phyloP scores from a whole-genome alignment of 2,888 invertebrate species.

The Aromia moschata region DNA sequence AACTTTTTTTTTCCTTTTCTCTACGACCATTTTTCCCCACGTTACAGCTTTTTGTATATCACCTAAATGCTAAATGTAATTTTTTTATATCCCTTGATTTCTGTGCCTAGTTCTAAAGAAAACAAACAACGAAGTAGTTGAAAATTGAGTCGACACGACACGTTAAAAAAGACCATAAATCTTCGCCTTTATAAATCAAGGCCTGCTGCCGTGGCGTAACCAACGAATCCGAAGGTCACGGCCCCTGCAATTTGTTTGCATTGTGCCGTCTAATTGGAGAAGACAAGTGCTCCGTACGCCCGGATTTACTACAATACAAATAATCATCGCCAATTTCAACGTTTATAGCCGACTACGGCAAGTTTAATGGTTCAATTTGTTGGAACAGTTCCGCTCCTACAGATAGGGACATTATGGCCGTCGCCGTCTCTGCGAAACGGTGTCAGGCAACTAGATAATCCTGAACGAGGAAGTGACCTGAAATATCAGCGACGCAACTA shows the following conservation, averaged over 20 bases:
- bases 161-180: too few relatives aligned
- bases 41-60: too few relatives aligned
- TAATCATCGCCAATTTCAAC: conserved; percentile 50
- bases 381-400: conserved; percentile 36
- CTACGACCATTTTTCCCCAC: too few relatives aligned
- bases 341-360: conserved; percentile 48
- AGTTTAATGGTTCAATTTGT: conserved; percentile 51
- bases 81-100: too few relatives aligned
- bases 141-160: too few relatives aligned
- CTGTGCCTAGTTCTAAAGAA: too few relatives aligned
- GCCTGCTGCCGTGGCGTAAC: too few relatives aligned
- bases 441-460: conserved; percentile 21
- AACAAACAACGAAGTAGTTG: too few relatives aligned
- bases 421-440: conserved; percentile 23
- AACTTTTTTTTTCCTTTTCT: too few relatives aligned
- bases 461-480: conserved; percentile 18
- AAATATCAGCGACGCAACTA: conserved; percentile 11
- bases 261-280: conserved; percentile 42
- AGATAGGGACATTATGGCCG: conserved; percentile 34
- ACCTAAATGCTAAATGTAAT: too few relatives aligned
- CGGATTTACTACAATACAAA: conserved; percentile 52
- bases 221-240: conserved; percentile 1
- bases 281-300: conserved; percentile 49
- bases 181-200: too few relatives aligned
- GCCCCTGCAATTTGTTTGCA: conserved; percentile 41